Percentiles rank a stretch among this genome's conserved stretches.
These are phyloP conservation scores for Palythoa grandis DNA, from an alignment of 92 coral and sea anemone genomes.

Conservation along the genomic window DNA sequence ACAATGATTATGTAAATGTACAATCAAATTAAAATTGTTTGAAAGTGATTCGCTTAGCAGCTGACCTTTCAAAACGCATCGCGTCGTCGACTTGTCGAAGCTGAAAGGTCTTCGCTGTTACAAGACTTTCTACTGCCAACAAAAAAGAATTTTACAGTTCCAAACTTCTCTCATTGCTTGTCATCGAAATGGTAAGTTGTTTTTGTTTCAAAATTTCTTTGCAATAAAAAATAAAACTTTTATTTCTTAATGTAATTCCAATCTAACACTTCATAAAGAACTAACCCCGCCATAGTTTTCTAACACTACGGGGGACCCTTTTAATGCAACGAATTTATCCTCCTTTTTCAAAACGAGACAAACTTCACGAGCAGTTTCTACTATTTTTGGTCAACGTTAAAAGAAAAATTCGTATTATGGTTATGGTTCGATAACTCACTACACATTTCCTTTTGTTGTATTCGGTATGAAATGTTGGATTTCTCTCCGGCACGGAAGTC, in stretches of 20 bases:
- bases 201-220: background rate
- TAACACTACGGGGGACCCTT: background rate
- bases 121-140: background rate
- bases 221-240: background rate
- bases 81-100: background rate
- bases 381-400: background rate
- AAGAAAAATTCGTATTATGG: background rate
- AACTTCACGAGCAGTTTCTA: background rate
- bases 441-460: background rate
- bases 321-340: background rate
- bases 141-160: background rate
- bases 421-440: background rate
- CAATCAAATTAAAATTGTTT: constrained; percentile 39
- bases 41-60: constrained; percentile 26
- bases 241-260: background rate
- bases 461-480: background rate
- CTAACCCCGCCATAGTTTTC: background rate
- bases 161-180: background rate
- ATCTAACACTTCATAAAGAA: background rate
- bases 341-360: background rate
- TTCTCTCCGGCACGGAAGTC: background rate
- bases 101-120: background rate
- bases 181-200: constrained; percentile 30
- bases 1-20: constrained; percentile 45
- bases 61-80: constrained; percentile 18